Evolutionary conservation across 2,113 vertebrate genomes (phyloP).

Genomic region (Xiphorhynchus elegans): DNA sequence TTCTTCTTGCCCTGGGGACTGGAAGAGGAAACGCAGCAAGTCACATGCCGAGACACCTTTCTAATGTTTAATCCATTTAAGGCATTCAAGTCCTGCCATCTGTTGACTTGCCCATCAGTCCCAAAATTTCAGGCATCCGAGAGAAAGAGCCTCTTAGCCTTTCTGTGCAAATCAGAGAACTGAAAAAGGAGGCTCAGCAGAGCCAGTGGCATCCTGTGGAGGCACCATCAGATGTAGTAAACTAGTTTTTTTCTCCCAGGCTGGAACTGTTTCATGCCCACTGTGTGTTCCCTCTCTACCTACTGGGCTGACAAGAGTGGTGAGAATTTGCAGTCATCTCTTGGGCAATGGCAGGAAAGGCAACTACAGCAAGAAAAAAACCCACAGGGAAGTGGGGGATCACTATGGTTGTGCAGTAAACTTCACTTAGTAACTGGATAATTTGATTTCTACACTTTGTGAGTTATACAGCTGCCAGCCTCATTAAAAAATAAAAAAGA

Average conservation of each 20-base stretch:
- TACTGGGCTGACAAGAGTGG: not conserved
- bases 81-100: not conserved
- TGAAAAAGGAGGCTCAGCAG: not conserved
- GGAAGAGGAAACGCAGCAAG: not conserved
- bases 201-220: not conserved
- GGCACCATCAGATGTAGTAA: not conserved
- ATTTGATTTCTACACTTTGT: not conserved
- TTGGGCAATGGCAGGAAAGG: not conserved
- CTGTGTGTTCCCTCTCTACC: not conserved
- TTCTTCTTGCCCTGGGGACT: not conserved
- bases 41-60: not conserved
- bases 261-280: not conserved
- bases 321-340: not conserved
- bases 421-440: not conserved
- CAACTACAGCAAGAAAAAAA: not conserved
- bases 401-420: not conserved
- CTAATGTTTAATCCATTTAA: not conserved
- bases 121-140: not conserved
- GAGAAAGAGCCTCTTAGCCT: not conserved
- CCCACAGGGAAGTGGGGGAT: not conserved
- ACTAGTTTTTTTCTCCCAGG: not conserved
- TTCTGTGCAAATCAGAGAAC: not conserved
- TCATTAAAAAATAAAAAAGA: not conserved
- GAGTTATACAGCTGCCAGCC: not conserved
- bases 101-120: not conserved